A percentile compares a stretch with the other conserved stretches of the same genome.
Evolutionary conservation across 2,113 vertebrate species (phyloP).

Genomic region (Percina caprodes): DNA sequence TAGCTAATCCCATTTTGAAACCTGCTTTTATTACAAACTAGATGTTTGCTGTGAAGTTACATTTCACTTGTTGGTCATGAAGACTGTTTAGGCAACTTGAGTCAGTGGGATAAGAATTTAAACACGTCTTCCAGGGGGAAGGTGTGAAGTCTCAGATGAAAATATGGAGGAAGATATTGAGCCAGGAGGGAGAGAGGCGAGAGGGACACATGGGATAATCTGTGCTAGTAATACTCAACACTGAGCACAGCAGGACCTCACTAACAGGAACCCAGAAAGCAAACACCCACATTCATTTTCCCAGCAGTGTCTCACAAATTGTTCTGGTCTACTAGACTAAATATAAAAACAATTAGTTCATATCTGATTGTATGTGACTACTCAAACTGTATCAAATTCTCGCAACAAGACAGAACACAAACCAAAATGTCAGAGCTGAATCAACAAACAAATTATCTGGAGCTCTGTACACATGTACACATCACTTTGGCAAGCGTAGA

Average conservation of each 20-base stretch:
- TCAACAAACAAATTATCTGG: conserved; percentile 33
- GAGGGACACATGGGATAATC: conserved; percentile 51
- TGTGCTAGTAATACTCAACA: conserved; percentile 39
- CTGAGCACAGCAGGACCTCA: conserved; percentile 50
- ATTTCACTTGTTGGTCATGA: conserved; percentile 33
- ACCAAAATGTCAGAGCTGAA: conserved; percentile 5
- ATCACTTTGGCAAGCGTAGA: conserved; percentile 36
- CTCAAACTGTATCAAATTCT: not conserved
- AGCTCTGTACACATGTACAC: conserved; percentile 44
- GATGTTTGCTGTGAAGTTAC: conserved; percentile 30
- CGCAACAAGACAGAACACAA: not conserved
- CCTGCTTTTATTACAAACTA: conserved; percentile 14
- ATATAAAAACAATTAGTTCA: conserved; percentile 31
- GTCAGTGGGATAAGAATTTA: conserved; percentile 32
- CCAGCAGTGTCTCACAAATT: conserved; percentile 26
- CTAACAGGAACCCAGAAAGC: conserved; percentile 37
- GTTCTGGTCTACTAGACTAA: conserved; percentile 9
- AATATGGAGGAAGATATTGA: conserved; percentile 35
- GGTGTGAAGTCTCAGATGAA: conserved; percentile 36
- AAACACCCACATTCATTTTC: conserved; percentile 50
- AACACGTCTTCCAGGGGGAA: conserved; percentile 34
- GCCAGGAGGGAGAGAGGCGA: conserved; percentile 37
- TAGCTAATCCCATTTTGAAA: conserved; percentile 36
- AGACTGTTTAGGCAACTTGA: conserved; percentile 31
- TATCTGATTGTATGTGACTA: not conserved